A percentile compares a stretch with the other conserved stretches of the same genome.
These are phyloP conservation scores for Drosophila truncata DNA, from an alignment of 1,140 invertebrate genomes.

Conservation along the genomic window DNA sequence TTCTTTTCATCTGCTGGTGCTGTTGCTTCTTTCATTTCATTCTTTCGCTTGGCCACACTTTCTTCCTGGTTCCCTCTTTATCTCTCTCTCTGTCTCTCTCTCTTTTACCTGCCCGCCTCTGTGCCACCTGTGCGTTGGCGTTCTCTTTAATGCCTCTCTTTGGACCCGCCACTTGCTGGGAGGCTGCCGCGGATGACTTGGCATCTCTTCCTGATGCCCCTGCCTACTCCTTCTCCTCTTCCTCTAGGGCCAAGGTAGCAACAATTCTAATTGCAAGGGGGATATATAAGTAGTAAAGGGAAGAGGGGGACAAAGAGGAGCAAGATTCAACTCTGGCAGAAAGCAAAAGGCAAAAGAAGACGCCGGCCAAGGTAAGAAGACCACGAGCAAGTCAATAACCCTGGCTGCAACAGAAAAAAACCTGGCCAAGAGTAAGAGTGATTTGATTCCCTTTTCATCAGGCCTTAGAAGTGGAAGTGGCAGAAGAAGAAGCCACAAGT, in stretches of 20 bases:
- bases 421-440: constrained; percentile 77
- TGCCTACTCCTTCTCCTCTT: constrained; percentile 1
- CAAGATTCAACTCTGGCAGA: constrained; percentile 45
- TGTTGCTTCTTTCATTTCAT: constrained; percentile 49
- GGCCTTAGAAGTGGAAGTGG: constrained; percentile 52
- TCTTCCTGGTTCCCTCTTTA: constrained; percentile 73
- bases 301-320: background rate
- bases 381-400: constrained; percentile 70
- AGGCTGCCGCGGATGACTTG: constrained; percentile 61
- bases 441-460: constrained; percentile 83
- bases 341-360: constrained; percentile 67
- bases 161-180: constrained; percentile 24
- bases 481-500: constrained; percentile 7
- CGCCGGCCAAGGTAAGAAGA: constrained; percentile 37
- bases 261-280: constrained; percentile 67
- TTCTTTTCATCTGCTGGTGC: constrained; percentile 70
- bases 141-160: constrained; percentile 39
- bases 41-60: constrained; percentile 77
- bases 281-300: too few species aligned
- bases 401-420: constrained; percentile 28
- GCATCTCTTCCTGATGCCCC: constrained; percentile 51
- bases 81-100: constrained; percentile 24
- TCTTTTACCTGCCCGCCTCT: constrained; percentile 21
- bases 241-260: constrained; percentile 42
- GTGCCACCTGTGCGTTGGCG: constrained; percentile 60